phyloP scores from a whole-genome alignment of 2,113 vertebrate species.

The Vanacampus margaritifer region DNA sequence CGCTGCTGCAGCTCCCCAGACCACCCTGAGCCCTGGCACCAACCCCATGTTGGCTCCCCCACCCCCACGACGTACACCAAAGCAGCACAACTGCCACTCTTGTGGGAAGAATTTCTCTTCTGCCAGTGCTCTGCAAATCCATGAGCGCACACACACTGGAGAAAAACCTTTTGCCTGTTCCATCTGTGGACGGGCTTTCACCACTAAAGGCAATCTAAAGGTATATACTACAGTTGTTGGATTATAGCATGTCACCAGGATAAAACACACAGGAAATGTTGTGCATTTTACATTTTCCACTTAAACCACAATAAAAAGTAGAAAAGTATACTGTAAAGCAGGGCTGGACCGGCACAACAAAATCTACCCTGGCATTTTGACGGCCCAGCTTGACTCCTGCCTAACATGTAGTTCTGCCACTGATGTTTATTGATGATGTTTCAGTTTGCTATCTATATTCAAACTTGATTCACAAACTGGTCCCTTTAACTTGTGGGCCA shows the following conservation, averaged over 20 bases:
- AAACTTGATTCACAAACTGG: too few species aligned
- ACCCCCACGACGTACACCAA: slow-evolving; percentile 90
- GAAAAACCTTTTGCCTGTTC: slow-evolving; percentile 98
- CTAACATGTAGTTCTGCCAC: too few species aligned
- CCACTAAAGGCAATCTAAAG: slow-evolving; percentile 99
- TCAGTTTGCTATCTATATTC: too few species aligned
- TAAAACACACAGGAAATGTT: not conserved
- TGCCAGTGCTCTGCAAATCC: slow-evolving; percentile 98
- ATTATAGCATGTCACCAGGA: not conserved
- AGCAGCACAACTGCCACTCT: slow-evolving; percentile 98
- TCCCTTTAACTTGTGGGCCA: too few species aligned
- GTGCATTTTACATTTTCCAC: not conserved
- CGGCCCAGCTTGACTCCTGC: too few species aligned
- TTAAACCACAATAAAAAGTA: not conserved
- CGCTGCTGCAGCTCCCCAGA: slow-evolving; percentile 80
- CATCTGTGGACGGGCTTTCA: slow-evolving; percentile 98
- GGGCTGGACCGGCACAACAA: too few species aligned
- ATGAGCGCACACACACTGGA: slow-evolving; percentile 97
- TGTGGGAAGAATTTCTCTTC: slow-evolving; percentile 99
- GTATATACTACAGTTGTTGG: slow-evolving; percentile 60
- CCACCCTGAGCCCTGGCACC: slow-evolving; percentile 86
- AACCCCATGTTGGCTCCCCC: slow-evolving; percentile 94
- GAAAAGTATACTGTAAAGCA: not conserved
- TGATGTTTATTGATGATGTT: too few species aligned
- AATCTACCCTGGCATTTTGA: too few species aligned